Evolutionary conservation across 1,140 invertebrate species (phyloP).

Genomic region (Hylaeus volcanicus): DNA sequence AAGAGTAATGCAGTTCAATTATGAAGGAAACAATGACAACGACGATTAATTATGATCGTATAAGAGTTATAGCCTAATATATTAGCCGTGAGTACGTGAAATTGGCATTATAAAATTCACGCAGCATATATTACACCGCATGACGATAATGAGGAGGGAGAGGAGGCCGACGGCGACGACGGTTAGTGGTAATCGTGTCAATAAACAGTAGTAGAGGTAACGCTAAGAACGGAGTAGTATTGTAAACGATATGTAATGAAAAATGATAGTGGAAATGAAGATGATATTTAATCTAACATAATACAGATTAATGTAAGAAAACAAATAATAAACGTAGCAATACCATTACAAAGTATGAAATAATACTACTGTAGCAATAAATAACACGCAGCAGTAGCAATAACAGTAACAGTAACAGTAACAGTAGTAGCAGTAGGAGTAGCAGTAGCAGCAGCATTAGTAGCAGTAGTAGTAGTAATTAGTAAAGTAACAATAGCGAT

Average conservation of each 20-base stretch:
- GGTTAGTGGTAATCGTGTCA: not conserved
- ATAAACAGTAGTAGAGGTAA: constrained; percentile 27
- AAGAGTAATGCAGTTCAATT: constrained; percentile 36
- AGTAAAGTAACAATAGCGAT: constrained; percentile 2
- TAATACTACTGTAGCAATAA: constrained; percentile 18
- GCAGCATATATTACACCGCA: not conserved
- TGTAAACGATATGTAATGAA: constrained; percentile 54
- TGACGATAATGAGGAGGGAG: not conserved
- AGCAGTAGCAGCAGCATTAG: constrained; percentile 20
- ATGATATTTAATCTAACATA: constrained; percentile 4
- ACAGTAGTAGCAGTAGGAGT: constrained; percentile 1
- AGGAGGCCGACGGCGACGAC: not conserved
- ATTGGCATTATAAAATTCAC: constrained; percentile 9
- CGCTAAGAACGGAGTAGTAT: constrained; percentile 58
- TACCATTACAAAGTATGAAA: constrained; percentile 12
- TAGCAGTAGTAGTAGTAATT: constrained; percentile 9
- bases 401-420: constrained; percentile 36
- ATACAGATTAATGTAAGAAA: not conserved
- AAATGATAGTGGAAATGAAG: constrained; percentile 33
- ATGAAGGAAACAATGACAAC: not conserved
- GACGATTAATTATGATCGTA: not conserved
- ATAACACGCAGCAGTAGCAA: constrained; percentile 12
- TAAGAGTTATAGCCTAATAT: not conserved
- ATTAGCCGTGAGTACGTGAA: not conserved
- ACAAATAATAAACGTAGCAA: constrained; percentile 10